A percentile compares a stretch with the other conserved stretches of the same genome.
These are phyloP conservation scores for Diloba caeruleocephala DNA, from an alignment of 2,888 invertebrate genomes.

Conservation along the genomic window DNA sequence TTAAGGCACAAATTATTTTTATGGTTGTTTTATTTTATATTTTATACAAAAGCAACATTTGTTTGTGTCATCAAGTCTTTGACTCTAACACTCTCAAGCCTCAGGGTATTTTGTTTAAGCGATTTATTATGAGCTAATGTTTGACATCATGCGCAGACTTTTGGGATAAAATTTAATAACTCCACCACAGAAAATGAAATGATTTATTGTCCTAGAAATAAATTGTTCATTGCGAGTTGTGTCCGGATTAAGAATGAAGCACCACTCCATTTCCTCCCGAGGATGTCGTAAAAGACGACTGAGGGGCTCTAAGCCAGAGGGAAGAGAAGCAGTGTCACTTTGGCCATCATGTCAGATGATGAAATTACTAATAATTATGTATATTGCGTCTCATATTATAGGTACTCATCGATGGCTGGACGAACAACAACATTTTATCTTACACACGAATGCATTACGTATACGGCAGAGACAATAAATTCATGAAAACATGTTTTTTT, in stretches of 20 bases:
- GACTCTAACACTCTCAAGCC: constrained; percentile 30
- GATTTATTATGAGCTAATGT: constrained; percentile 38
- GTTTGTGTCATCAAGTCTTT: constrained; percentile 17
- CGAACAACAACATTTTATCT: constrained; percentile 21
- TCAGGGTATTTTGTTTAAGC: constrained; percentile 26
- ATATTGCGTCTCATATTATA: constrained; percentile 15
- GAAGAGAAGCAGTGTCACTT: no score
- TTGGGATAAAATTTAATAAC: no score
- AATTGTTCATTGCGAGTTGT: no score
- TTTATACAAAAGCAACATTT: constrained; percentile 27
- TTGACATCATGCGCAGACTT: constrained; percentile 18
- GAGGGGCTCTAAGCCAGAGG: no score
- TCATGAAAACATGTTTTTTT: constrained; percentile 36
- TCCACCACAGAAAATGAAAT: no score
- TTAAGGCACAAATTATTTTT: constrained; percentile 12
- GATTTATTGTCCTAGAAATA: no score
- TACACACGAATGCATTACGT: constrained; percentile 23
- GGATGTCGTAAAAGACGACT: no score
- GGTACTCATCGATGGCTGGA: background rate
- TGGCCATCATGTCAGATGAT: no score
- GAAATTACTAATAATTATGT: no score
- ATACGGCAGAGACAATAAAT: constrained; percentile 26
- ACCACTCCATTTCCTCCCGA: no score
- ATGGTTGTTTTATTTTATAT: constrained; percentile 10
- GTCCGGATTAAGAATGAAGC: no score